These are phyloP conservation scores for Eristalinus sepulchralis DNA, from an alignment of 2,888 invertebrate genomes.

Conservation along the genomic window DNA sequence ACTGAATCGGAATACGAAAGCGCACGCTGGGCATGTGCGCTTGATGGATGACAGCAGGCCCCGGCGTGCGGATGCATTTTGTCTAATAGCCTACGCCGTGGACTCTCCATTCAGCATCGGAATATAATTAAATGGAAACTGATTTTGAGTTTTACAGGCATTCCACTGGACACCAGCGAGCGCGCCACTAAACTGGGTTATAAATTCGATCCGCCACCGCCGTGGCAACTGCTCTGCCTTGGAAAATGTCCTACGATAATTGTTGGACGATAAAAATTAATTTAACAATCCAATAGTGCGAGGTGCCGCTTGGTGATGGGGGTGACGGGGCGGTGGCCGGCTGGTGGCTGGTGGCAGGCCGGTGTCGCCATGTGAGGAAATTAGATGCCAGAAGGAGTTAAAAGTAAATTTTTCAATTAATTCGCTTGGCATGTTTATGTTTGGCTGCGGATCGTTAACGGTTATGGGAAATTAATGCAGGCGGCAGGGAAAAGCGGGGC, in stretches of 20 bases:
- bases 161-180: slow-evolving; percentile 38
- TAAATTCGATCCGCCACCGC: slow-evolving; percentile 31
- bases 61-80: slow-evolving; percentile 41
- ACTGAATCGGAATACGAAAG: not conserved
- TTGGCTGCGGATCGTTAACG: slow-evolving; percentile 58
- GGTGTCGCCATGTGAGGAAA: slow-evolving; percentile 54
- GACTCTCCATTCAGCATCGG: slow-evolving; percentile 46
- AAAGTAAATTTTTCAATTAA: slow-evolving; percentile 69
- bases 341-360: not conserved
- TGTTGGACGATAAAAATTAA: slow-evolving; percentile 68
- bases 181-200: slow-evolving; percentile 34
- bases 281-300: slow-evolving; percentile 68
- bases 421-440: slow-evolving; percentile 66
- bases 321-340: slow-evolving; percentile 2
- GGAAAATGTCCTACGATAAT: slow-evolving; percentile 69
- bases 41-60: slow-evolving; percentile 52
- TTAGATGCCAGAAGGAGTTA: slow-evolving; percentile 70
- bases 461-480: slow-evolving; percentile 68
- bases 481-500: not conserved
- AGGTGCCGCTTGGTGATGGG: not conserved
- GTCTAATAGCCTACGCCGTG: slow-evolving; percentile 44
- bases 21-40: not conserved
- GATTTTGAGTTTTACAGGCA: slow-evolving; percentile 59
- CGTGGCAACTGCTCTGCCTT: slow-evolving; percentile 18
- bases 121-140: slow-evolving; percentile 68